phyloP scores from a whole-genome alignment of 2,888 invertebrate genomes.

The Ornithoptera alexandrae region DNA sequence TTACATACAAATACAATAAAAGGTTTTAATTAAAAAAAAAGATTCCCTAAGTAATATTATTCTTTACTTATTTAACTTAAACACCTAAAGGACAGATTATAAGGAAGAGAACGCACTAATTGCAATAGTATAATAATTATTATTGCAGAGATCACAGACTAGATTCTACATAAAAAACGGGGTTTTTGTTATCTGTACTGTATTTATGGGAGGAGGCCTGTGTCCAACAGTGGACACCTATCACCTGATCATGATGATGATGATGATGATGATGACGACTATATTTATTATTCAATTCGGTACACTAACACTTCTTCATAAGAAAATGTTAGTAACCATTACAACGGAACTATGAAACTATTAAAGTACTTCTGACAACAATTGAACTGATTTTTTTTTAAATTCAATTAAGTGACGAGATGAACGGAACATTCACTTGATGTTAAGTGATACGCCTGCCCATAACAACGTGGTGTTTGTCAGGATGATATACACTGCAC shows the following conservation, averaged over 20 bases:
- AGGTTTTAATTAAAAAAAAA: neutral
- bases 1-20: neutral
- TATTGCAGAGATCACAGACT: constrained; percentile 78
- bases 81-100: constrained; percentile 55
- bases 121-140: constrained; percentile 39
- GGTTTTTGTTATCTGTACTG: constrained; percentile 18
- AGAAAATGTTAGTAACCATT: neutral
- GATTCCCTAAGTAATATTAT: constrained; percentile 24
- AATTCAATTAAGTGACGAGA: too few species aligned
- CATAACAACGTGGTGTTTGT: too few species aligned
- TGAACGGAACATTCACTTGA: too few species aligned
- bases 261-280: too few species aligned
- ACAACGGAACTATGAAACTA: too few species aligned
- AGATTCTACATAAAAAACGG: constrained; percentile 59
- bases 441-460: too few species aligned
- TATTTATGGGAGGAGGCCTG: constrained; percentile 15
- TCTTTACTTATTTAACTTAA: constrained; percentile 35
- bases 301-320: neutral
- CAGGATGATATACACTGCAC: too few species aligned
- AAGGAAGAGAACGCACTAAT: constrained; percentile 51
- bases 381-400: too few species aligned
- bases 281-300: too few species aligned
- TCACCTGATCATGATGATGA: too few species aligned
- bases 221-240: neutral
- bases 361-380: too few species aligned